phyloP scores from a whole-genome alignment of 2,888 invertebrate species.

The Tholera decimalis region DNA sequence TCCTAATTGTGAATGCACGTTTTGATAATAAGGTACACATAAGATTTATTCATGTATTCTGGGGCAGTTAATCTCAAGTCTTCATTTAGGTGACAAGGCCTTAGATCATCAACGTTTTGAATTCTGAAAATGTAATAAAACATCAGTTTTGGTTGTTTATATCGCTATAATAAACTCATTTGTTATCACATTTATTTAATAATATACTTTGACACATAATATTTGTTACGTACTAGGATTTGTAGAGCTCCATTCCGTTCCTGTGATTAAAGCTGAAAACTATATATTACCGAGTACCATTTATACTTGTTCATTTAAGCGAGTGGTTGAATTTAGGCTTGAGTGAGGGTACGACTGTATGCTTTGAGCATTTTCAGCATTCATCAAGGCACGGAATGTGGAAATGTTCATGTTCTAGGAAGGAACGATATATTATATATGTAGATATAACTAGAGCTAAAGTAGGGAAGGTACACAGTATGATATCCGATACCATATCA shows the following conservation, averaged over 20 bases:
- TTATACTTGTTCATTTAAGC: neutral
- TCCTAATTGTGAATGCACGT: too few species aligned
- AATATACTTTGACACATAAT: constrained; percentile 90
- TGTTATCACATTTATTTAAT: constrained; percentile 91
- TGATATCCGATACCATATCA: constrained; percentile 83
- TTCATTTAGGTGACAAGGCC: neutral
- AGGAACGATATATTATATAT: constrained; percentile 74
- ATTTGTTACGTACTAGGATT: constrained; percentile 86
- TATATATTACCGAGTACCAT: neutral
- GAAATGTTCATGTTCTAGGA: constrained; percentile 77
- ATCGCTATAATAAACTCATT: constrained; percentile 91
- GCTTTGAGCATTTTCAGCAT: constrained; percentile 66
- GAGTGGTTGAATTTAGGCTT: constrained; percentile 2
- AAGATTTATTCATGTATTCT: too few species aligned
- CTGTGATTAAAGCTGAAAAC: constrained; percentile 76
- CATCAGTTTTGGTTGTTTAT: constrained; percentile 74
- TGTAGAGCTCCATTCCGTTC: constrained; percentile 79
- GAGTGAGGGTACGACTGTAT: neutral
- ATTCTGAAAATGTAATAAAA: constrained; percentile 56
- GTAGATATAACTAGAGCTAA: constrained; percentile 72
- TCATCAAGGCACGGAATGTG: constrained; percentile 75
- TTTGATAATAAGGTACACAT: too few species aligned
- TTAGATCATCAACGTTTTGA: neutral
- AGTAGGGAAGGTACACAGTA: constrained; percentile 75
- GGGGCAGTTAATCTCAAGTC: neutral